These are phyloP conservation scores for Anastatus disparis DNA, from an alignment of 1,140 invertebrate genomes.

Conservation along the genomic window DNA sequence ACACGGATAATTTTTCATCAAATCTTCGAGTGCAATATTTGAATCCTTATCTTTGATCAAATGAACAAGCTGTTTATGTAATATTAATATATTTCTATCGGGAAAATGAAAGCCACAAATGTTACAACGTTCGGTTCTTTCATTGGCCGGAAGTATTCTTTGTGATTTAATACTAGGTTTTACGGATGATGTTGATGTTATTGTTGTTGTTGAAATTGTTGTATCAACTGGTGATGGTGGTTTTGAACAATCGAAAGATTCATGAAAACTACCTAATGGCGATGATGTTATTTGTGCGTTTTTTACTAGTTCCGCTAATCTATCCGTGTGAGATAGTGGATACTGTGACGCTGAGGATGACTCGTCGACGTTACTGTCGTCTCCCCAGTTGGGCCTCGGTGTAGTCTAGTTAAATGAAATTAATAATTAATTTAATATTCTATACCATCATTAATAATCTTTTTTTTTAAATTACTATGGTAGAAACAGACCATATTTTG, in stretches of 20 bases:
- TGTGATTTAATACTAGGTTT: slow-evolving; percentile 17
- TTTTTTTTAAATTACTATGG: too few species aligned
- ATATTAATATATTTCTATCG: slow-evolving; percentile 74
- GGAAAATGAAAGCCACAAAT: slow-evolving; percentile 79
- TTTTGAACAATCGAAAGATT: not conserved
- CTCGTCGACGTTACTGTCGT: not conserved
- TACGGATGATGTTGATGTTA: not conserved
- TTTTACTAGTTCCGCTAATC: slow-evolving; percentile 26
- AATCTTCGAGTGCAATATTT: slow-evolving; percentile 47
- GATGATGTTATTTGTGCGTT: slow-evolving; percentile 24
- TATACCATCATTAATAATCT: too few species aligned
- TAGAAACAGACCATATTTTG: too few species aligned
- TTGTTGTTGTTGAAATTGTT: too few species aligned
- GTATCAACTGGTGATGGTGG: not conserved
- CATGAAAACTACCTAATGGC: slow-evolving; percentile 11
- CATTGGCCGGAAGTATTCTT: slow-evolving; percentile 43
- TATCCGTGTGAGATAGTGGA: slow-evolving; percentile 17
- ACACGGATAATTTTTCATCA: slow-evolving; percentile 74
- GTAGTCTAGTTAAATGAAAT: too few species aligned
- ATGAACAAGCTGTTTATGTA: slow-evolving; percentile 81
- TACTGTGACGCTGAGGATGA: not conserved
- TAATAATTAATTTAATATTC: too few species aligned
- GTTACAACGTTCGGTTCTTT: slow-evolving; percentile 70
- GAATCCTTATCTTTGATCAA: slow-evolving; percentile 70
- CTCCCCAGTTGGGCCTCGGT: too few species aligned